Evolutionary conservation across 1,140 invertebrate genomes (phyloP), one percentile per base, ranked within the genome.

Genomic region (Pseudomyrmex flavicornis): DNA sequence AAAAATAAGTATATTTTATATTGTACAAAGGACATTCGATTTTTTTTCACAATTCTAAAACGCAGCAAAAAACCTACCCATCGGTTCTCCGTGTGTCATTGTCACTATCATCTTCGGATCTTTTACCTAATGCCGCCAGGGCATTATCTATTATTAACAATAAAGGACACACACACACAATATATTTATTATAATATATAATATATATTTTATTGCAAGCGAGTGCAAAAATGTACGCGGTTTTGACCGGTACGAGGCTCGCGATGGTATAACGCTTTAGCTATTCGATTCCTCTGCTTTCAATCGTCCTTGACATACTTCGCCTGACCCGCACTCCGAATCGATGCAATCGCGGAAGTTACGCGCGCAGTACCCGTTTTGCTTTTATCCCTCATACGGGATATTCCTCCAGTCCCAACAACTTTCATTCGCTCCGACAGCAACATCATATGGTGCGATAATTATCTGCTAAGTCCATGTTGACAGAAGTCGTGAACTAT

Each of bases 231-330:
- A 35, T 35, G 35, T 35, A 35, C 35, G 35, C 58, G 12, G 17
- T 50, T 50, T 35, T 8, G 4, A 46, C 56, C 44, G 20, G 56
- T 26, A 26, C 26, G 68, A 54, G 59, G 48, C 22, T 65, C 58
- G 59, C 61, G 26, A 20, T n/a, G 35, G 61, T 26, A 58, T 54
- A 62, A 66, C 20, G 15, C n/a, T 66, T 3, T 5, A 59, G 76
- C 76, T 80, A 50, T 80, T 70, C 66, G 76, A 80, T 70, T 70
- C 76, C 76, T 80, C 48, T 66, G 76, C 76, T 72, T 72, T 15
- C 76, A 50, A 70, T 80, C 65, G 76, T 80, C 76, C 76, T 84
- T 79, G 73, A 84, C 63, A 80, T 35, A 68, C 73, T 84, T 70
- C 83, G 17, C 56, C 63, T 61, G 66, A 52, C 65, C 77, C 75